Base-by-base conservation (phyloP, 1,140 invertebrate genomes). In the Holcopasites calliopsidis region DNA sequence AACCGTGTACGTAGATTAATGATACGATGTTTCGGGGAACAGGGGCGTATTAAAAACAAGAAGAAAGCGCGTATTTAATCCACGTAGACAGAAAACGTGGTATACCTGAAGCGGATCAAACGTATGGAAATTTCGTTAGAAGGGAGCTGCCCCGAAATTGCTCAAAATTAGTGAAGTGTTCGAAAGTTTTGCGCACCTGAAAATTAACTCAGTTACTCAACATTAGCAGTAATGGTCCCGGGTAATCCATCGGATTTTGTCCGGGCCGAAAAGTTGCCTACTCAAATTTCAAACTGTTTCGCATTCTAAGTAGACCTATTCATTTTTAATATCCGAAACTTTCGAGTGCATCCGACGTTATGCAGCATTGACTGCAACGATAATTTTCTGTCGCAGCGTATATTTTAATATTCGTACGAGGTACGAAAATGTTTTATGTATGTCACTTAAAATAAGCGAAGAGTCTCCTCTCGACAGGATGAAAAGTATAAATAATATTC, bases 171-270 rank as follows among this genome's bases (percentile, higher is more conserved):
- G 42, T 74, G 50, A 47, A 66, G 50, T 47, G 50, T 54, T 35
- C 11, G 71, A 74, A 74, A 74, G 62, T 74, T 74, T 74, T 47
- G 18, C 61, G 21, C 50, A 33, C 62, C 52, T 23, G 50, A 28
- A 66, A 57, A 66, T 74, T 66, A 74, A 74, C 26, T 65, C 50
- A 44, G 61, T 66, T 74, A 74, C 50, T 74, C 61, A 42, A 66
- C 66, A 74, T 74, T 74, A 74, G 18, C 71, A 33, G 52, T 74
- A 74, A 74, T 66, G 71, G 61, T 42, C 71, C 42, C 71, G 52
- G 21, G 60, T 74, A 74, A 74, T 42, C 71, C 71, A 66, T 74
- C 62, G 62, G 71, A 74, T 74, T 66, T 74, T 74, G 23, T 8
- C 35, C 38, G 47, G 44, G 18, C 50, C 40, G 38, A 55, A 21